A percentile compares a stretch with the other conserved stretches of the same genome.
Evolutionary conservation across 2,797 vertebrate genomes (phyloP).

Genomic region (Danio kyathit): DNA sequence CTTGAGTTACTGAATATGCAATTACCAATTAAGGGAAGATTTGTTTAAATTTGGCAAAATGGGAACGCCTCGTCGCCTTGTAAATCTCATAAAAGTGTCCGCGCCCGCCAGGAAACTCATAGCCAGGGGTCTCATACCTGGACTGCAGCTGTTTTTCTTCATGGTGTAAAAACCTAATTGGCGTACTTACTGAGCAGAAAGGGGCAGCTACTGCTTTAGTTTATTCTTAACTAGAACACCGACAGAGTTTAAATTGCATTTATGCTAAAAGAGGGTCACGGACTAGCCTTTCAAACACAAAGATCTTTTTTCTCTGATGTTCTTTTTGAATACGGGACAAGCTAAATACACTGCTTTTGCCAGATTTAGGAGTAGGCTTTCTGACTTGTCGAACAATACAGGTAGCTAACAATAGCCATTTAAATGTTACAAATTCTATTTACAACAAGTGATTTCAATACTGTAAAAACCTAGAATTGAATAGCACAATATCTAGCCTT

Average conservation of each 20-base stretch:
- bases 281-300: neutral
- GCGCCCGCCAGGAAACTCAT: conserved; percentile 73
- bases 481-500: conserved; percentile 16
- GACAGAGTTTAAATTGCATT: conserved; percentile 23
- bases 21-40: conserved; percentile 93
- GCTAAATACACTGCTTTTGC: too few species aligned
- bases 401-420: neutral
- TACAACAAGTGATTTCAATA: conserved; percentile 17
- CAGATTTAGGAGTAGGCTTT: neutral
- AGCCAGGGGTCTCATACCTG: conserved; percentile 67
- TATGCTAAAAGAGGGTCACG: conserved; percentile 4
- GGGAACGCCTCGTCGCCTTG: conserved; percentile 77
- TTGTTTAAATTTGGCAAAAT: conserved; percentile 90
- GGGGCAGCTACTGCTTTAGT: conserved; percentile 37
- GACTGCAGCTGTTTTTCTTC: conserved; percentile 58
- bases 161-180: conserved; percentile 60
- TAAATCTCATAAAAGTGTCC: conserved; percentile 79
- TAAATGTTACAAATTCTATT: neutral
- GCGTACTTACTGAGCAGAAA: conserved; percentile 55
- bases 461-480: conserved; percentile 12
- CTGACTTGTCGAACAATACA: neutral
- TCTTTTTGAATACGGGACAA: neutral
- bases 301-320: neutral
- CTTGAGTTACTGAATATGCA: conserved; percentile 88
- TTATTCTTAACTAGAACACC: conserved; percentile 49